Conservation (phyloP, 1,140 invertebrate genomes). For the Antheraea pernyi region DNA sequence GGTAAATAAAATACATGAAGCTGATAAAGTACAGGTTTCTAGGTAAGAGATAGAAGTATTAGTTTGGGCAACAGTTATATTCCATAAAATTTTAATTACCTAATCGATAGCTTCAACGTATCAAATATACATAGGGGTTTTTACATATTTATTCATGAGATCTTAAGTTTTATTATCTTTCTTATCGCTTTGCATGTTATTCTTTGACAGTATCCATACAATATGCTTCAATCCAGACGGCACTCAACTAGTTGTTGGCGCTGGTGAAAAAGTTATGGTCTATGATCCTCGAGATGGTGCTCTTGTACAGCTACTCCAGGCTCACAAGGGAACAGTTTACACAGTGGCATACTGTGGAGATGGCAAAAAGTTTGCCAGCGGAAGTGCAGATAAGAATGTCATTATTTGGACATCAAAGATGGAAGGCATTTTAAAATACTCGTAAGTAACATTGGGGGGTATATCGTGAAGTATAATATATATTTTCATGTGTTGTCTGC, state of each 20-base stretch:
- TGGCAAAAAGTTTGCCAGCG: conserved; percentile 98
- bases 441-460: no score
- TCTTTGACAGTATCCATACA: no score
- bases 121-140: no score
- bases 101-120: no score
- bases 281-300: conserved; percentile 96
- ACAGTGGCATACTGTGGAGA: conserved; percentile 95
- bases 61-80: background rate
- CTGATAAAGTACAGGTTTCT: conserved; percentile 88
- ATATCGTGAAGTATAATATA: background rate
- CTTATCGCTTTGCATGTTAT: no score
- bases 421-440: conserved; percentile 98
- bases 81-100: no score
- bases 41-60: conserved; percentile 55
- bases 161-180: no score
- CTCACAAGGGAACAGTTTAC: conserved; percentile 97
- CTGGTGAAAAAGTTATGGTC: conserved; percentile 94
- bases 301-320: conserved; percentile 94
- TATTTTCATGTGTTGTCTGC: no score
- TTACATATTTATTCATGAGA: no score
- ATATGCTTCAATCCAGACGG: background rate
- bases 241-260: conserved; percentile 87
- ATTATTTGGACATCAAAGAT: conserved; percentile 99
- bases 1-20: conserved; percentile 95
- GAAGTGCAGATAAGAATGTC: conserved; percentile 97